Base-by-base conservation (phyloP, 2,888 invertebrate genomes). In the Polia nebulosa region DNA sequence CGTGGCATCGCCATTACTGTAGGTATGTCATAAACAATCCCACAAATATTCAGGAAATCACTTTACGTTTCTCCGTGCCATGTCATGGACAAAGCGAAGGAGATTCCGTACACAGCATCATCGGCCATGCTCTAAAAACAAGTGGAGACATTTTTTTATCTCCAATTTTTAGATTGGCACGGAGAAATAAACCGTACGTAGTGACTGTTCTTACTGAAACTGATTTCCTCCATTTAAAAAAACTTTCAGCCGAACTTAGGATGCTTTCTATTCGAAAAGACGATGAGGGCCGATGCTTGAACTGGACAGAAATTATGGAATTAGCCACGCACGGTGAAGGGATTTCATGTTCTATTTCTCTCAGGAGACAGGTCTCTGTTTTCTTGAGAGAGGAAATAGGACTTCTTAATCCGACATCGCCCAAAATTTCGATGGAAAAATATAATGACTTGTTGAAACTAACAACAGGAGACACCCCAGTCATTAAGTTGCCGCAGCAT, bases 91-190 rank as follows among this genome's bases (percentile, higher is more conserved):
- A 55, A 55, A 25, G 36, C 27, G 39, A 56, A 39, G 39, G 27
- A 41, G n/a, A 57, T 15, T 57, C 36, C 1, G 41, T 41, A 41
- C 56, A 41, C 41, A 57, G 56, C 27, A 20, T 27, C 41, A 57
- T 41, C 41, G 41, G 27, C 41, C 3, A 57, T 41, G 27, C 41
- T 29, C 3, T 41, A 4, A 41, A 57, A 57, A 41, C 0, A 41
- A 3, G 41, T 57, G 27, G 41, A 20, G 41, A 29, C 0, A 27
- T 41, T 57, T 57, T 57, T 57, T n/a, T n/a, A n/a, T n/a, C n/a
- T 36, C 25, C 56, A 57, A 29, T 57, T 57, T 57, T 29, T 41
- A n/a, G n/a, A n/a, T n/a, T n/a, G 27, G 27, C 27, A 57, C 41
- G 57, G 4, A 57, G 3, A 57, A 41, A 56, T 41, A 57, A 41